Base-by-base conservation (phyloP, 1,140 invertebrate species). In the Trichogramma pretiosum region DNA sequence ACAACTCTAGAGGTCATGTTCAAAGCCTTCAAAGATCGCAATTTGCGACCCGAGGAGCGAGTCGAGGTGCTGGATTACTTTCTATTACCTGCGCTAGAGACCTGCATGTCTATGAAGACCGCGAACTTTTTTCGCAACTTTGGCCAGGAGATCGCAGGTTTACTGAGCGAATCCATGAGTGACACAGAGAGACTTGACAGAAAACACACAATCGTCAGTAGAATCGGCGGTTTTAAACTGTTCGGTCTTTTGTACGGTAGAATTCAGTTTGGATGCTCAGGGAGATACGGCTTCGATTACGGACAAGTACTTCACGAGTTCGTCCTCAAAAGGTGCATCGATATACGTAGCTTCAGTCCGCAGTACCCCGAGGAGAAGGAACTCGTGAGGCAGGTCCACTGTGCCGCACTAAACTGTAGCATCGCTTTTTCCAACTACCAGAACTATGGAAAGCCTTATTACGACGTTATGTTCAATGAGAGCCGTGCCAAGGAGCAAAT, bases 401-500 rank as follows among this genome's bases (percentile, higher is more conserved):
- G 74, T 57, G 67, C 77, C 2, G 73, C 76, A 3, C 82, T 77
- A 52, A 81, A 79, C 55, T 69, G 75, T 26, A 60, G 74, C 2
- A 63, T 76, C 19, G 64, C 76, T 5, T 58, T 81, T 3, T 62
- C 80, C 1, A 67, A 65, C 23, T 50, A 58, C 17, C 67, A 68
- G 42, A 63, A 59, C 14, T 48, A 64, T 0, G 43, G 58, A 9
- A 48, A 55, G 16, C 62, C 57, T 30, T 67, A 65, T 19, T 14
- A 59, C 7, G 55, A 50, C 18, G 39, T 3, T 2, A 39, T 59
- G 3, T 66, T 70, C 30, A 46, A 47, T 17, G 62, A 71, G 26
- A 59, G 63, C 28, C 14, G 21, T 5, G 17, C 30, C 21, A 51
- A 53, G 11, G 28, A 57, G 5, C 57, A 68, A 28, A 55, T 72